Evolutionary conservation across 2,888 invertebrate species (phyloP), one percentile per base, ranked within the genome.

Genomic region (Coenonympha arcania): DNA sequence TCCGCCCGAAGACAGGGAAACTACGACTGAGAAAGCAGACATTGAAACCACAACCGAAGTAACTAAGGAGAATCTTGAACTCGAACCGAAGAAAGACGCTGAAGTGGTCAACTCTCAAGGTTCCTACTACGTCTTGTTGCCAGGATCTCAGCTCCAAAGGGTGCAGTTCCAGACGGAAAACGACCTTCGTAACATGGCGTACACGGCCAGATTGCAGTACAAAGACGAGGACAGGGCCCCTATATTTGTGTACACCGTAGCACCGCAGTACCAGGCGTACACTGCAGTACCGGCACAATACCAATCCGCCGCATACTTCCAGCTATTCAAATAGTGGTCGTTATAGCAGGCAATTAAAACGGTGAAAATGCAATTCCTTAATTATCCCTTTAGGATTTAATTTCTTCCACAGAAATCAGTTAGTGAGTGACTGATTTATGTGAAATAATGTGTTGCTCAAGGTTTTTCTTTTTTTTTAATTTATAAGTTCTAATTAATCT

Each of bases 101-200:
- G 81, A 82, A 47, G 70, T 84, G 4, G 66, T 87, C 16, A 79
- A 69, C 52, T 63, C 71, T 40, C 73, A 79, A 59, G 90, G 90
- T 4, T 87, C 89, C 20, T 91, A 91, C 69, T 91, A 90, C 68
- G 84, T 91, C 5, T 87, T 91, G 30, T 79, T 91, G 54, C 91
- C 91, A 2, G 87, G 82, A 52, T 88, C 90, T 2, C 86, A 89
- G 56, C 79, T 91, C 2, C 91, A 91, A 61, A 84, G 88, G 50
- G 89, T 91, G 9, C 87, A 85, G 59, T 91, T 89, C 73, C 79
- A 87, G 52, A 89, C 90, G 0, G 75, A 82, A 52, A 83, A 84
- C 37, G 84, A 85, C 33, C 19, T 77, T 4, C 70, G 64, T 69
- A 89, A 90, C 47, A 91, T 90, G 90, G 90, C 88, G 15, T 90